A percentile compares a stretch with the other conserved stretches of the same genome.
Conservation (phyloP, 2,113 vertebrate species). For the Serilophus lunatus region DNA sequence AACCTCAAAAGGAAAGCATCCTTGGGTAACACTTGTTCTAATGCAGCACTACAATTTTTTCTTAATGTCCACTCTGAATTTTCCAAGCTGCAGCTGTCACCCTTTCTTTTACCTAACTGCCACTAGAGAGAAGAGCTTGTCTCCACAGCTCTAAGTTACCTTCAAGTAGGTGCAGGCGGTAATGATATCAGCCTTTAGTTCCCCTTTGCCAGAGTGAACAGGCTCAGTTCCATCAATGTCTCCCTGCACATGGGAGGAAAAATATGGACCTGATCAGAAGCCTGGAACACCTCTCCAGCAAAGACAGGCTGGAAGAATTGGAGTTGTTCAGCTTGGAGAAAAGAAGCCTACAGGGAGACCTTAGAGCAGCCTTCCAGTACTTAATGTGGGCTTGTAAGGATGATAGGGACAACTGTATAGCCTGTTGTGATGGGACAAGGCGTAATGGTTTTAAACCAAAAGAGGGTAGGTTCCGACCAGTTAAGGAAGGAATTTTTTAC, state of each 20-base stretch:
- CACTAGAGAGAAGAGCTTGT: not conserved
- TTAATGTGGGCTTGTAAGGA: not conserved
- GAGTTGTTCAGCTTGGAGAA: not conserved
- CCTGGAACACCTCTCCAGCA: not conserved
- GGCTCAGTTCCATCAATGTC: not conserved
- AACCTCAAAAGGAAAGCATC: not conserved
- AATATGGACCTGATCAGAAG: not conserved
- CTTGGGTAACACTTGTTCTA: not conserved
- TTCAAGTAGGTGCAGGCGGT: not conserved
- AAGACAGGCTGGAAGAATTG: not conserved
- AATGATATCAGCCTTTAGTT: not conserved
- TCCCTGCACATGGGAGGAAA: not conserved
- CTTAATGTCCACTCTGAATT: not conserved
- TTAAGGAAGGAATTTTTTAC: not conserved
- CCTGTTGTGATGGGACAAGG: not conserved
- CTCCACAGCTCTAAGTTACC: not conserved
- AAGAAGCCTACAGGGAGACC: not conserved
- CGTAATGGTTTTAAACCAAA: not conserved
- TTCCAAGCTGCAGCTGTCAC: not conserved
- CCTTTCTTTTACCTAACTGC: too few species aligned
- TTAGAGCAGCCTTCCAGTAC: not conserved
- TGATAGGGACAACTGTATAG: not conserved
- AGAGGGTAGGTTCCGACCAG: not conserved
- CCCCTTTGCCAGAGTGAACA: not conserved
- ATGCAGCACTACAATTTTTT: not conserved